These are phyloP conservation scores for Acropternis orthonyx DNA, from an alignment of 2,797 vertebrate genomes.

Conservation along the genomic window DNA sequence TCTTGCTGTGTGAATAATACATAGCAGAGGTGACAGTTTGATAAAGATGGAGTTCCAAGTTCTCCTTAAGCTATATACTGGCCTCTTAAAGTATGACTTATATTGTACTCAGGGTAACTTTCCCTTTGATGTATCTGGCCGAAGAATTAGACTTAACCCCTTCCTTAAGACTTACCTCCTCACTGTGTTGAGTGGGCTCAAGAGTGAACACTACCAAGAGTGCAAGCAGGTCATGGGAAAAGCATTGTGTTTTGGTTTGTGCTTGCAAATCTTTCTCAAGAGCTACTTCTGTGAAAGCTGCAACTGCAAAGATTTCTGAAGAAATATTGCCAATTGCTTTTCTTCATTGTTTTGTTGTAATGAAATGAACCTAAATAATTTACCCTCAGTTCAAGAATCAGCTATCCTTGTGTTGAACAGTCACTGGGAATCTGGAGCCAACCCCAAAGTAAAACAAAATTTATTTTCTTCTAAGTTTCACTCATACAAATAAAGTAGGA, in stretches of 20 bases:
- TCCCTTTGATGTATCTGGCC: not conserved
- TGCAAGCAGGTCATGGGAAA: not conserved
- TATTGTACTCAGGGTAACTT: not conserved
- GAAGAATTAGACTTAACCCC: not conserved
- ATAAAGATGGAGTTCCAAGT: constrained; percentile 3
- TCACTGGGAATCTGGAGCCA: not conserved
- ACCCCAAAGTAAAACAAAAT: not conserved
- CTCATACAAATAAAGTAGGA: not conserved
- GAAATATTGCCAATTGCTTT: not conserved
- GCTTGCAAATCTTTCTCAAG: not conserved
- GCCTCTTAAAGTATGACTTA: not conserved
- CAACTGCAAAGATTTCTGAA: not conserved
- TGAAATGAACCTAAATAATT: not conserved
- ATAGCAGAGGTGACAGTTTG: not conserved
- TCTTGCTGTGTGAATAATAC: not conserved
- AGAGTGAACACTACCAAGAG: not conserved
- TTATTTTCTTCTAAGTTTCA: not conserved
- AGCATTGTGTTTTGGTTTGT: not conserved
- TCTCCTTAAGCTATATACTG: not conserved
- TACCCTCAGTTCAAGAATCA: not conserved
- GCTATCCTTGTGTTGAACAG: not conserved
- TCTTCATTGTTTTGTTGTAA: not conserved
- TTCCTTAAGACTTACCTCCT: not conserved
- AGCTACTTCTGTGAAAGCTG: not conserved
- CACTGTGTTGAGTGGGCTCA: accelerated